Evolutionary conservation across 2,797 vertebrate species (phyloP), one percentile per base, ranked within the genome.

Genomic region (Chelonia mydas): DNA sequence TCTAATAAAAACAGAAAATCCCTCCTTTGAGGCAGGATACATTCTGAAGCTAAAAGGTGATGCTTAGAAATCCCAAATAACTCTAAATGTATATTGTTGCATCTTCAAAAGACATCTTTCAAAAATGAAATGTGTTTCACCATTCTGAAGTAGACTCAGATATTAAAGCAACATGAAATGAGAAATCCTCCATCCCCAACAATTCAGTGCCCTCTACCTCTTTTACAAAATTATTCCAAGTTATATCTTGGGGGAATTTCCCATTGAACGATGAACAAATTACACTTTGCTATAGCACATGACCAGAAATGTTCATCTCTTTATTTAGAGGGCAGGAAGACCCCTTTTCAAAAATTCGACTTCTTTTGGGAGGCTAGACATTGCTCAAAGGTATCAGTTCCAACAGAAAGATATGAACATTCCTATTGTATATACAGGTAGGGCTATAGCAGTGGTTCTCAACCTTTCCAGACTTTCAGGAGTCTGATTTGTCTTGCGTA

Each of bases 271-370:
- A 74, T 41, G 19, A 74, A 15, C 74, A 47, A 15, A 49, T 83
- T 41, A 88, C 51, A 81, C 84, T 92, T 94, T 94, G 23, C 87
- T 85, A n/a, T 53, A 84, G 86, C 87, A 87, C 51, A 83, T 1
- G 84, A 61, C 87, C 72, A 74, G 50, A 11, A 81, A 10, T 59
- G 82, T 86, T 90, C 3, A 13, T 77, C n/a, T 85, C 47, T 82
- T 54, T 16, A 33, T 87, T 87, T 4, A 1, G 33, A 77, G 45
- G 33, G 84, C 47, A 83, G 81, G 89, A 78, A 72, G 10, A 37
- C 65, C 13, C 16, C 57, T 77, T 51, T 88, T 37, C 65, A 72
- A 37, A 72, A 41, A 72, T 41, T 87, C 33, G 82, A 33, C 15
- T 83, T 19, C 12, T 80, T 90, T 93, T 88, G 84, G 41, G 72